Evolutionary conservation across 2,797 vertebrate species (phyloP), one percentile per base, ranked within the genome.

Genomic region (Xenops minutus): DNA sequence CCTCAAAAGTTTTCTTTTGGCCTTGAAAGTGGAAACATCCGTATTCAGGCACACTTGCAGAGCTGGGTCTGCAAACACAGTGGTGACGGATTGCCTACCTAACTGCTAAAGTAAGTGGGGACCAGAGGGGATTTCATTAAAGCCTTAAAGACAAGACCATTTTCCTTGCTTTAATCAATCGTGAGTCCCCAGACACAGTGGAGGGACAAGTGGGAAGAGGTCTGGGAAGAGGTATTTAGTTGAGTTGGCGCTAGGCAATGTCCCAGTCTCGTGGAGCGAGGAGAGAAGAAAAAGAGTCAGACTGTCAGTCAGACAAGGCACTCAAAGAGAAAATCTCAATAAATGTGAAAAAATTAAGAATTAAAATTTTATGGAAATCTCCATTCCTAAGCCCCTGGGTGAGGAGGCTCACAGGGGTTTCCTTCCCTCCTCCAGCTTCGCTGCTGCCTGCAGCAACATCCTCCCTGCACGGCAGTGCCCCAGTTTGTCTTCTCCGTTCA

Each of bases 111-210:
- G 43, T 30, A 73, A 51, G 23, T 30, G 44, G 14, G 21, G 12
- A 14, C 44, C 30, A 55, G 39, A 8, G 20, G 12, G 4, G 12
- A 49, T 58, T 89, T 88, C 29, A 39, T 68, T 46, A 29, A 48
- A 51, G 24, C 9, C 36, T 68, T 58, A 23, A 54, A 48, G n/a
- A 75, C 24, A 36, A 72, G n/a, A n/a, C 10, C 0, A 1, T 74
- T 83, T 66, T 14, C 18, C 69, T 68, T 84, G 18, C 16, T 83
- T 52, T 34, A 39, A 22, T 44, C 2, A 6, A 27, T 68, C 39
- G 52, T 16, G 15, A 75, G 48, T 37, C 9, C 14, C 11, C 39
- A 39, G 24, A 7, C 23, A 36, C 0, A 0, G 37, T 0, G 0
- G 20, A 55, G 39, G 54, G 41, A 44, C 48, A 41, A 75, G 24